Percentiles rank a stretch among this genome's conserved stretches.
Conservation (phyloP, 2,888 invertebrate genomes). For the Tineola bisselliella region DNA sequence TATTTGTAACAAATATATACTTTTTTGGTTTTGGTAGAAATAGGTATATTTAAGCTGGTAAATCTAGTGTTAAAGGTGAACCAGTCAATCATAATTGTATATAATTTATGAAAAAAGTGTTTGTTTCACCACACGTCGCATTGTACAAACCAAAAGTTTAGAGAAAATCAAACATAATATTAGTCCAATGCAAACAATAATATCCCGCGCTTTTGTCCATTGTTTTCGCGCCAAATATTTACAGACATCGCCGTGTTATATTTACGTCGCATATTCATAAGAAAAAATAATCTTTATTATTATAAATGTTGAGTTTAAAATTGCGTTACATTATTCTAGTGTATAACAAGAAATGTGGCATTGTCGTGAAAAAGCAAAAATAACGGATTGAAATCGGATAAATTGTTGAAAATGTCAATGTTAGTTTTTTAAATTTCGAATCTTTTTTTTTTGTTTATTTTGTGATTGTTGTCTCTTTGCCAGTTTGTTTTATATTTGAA, state of each 20-base stretch:
- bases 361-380: neutral
- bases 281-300: neutral
- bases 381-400: neutral
- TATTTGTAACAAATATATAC: no score
- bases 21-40: no score
- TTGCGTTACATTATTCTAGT: neutral
- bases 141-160: neutral
- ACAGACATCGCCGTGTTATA: neutral
- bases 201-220: neutral
- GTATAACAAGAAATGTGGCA: neutral
- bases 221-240: neutral
- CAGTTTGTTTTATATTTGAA: neutral
- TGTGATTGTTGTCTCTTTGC: neutral
- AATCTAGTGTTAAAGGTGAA: no score
- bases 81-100: no score
- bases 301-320: neutral
- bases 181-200: neutral
- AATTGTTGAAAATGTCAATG: neutral
- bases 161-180: neutral
- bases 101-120: no score
- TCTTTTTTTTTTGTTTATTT: neutral
- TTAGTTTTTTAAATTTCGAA: neutral
- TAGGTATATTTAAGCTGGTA: no score
- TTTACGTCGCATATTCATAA: neutral
- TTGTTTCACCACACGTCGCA: no score